Evolutionary conservation across 2,888 invertebrate genomes (phyloP), one percentile per base, ranked within the genome.

Genomic region (Ryuthela nishihirai): DNA sequence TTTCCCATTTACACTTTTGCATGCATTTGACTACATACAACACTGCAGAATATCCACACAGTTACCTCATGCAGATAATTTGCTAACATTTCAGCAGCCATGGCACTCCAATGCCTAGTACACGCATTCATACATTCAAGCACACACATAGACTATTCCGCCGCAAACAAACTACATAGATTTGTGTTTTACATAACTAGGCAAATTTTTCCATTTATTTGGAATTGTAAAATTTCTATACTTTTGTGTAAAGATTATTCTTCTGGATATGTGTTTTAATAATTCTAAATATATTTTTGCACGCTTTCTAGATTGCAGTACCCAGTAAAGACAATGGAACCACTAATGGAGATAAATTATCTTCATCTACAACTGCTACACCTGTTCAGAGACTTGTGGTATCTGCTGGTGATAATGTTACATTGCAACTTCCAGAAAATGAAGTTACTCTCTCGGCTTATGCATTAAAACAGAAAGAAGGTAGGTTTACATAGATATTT

Each of bases 361-460:
- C 38, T 17, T 4, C 34, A 18, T 35, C 54, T 12, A 48, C 53
- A 17, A 48, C 58, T 41, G 50, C 50, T 34, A 24, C 67, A 64
- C 24, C 67, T 69, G 67, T 70, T 25, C 54, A 63, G 18, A 66
- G 68, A 32, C 64, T 75, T 59, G 71, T 72, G 2, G 75, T 75
- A 7, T 74, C 75, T 0, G 75, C 74, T 4, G 75, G 75, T 3
- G 69, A 70, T 2, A 69, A 70, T 60, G 87, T 89, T 74, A 81
- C 83, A 73, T 85, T 94, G 4, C 80, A 82, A 63, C 75, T 93
- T 53, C 94, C 94, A 0, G 85, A 86, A 64, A 88, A 88, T 73
- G 86, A 88, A 75, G 88, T 87, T 1, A 87, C 85, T 1, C 75
- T 94, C 50, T 84, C 85, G 9, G 93, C 89, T 0, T 87, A 83